phyloP scores from a whole-genome alignment of 2,797 vertebrate genomes.

The Cuniculus paca region DNA sequence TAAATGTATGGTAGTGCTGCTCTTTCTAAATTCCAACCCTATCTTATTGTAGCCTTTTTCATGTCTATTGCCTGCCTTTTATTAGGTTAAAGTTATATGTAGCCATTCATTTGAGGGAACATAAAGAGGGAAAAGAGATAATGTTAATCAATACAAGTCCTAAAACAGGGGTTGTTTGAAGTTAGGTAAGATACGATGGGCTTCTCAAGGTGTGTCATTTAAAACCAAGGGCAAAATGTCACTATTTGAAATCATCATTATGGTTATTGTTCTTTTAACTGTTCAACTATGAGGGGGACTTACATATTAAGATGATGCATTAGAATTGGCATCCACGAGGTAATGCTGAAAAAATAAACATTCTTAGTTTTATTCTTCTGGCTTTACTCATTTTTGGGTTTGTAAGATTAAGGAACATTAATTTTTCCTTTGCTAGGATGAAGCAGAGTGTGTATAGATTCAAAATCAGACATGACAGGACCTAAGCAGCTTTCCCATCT shows the following conservation, averaged over 20 bases:
- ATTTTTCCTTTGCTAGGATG: background rate
- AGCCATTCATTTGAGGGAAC: background rate
- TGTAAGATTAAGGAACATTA: background rate
- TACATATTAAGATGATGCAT: background rate
- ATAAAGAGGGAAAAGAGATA: background rate
- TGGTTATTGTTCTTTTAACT: background rate
- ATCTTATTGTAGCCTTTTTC: background rate
- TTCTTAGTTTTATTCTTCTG: background rate
- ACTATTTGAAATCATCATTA: background rate
- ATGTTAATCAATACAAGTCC: background rate
- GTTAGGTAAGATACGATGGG: background rate
- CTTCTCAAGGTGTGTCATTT: background rate
- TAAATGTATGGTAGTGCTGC: background rate
- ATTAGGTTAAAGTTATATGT: background rate
- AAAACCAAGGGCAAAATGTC: background rate
- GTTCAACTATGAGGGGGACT: background rate
- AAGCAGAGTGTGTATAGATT: background rate
- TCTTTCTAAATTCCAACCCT: background rate
- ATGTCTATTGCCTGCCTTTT: background rate
- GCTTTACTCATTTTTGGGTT: background rate
- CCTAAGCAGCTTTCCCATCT: background rate
- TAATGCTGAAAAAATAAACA: background rate
- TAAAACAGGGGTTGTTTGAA: constrained; percentile 21
- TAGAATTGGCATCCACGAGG: background rate
- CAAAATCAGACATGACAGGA: background rate